These are phyloP conservation scores for Acholoe squamosa DNA, from an alignment of 2,888 invertebrate species.

Conservation along the genomic window DNA sequence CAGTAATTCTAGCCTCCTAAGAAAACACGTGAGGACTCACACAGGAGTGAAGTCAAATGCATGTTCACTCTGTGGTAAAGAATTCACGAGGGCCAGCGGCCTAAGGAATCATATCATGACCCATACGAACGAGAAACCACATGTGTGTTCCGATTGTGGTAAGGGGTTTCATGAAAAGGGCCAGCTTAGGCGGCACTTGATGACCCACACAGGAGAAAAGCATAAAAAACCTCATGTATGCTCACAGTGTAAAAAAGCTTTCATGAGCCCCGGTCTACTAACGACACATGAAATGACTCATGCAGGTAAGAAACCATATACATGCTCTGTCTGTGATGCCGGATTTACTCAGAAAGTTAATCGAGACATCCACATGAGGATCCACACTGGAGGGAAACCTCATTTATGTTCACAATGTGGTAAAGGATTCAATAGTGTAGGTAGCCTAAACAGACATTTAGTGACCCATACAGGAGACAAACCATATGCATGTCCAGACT, in stretches of 20 bases:
- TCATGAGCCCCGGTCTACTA: background rate
- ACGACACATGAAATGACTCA: background rate
- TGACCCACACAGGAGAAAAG: too few species aligned
- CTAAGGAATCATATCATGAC: background rate
- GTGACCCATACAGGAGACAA: background rate
- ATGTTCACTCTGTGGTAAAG: background rate
- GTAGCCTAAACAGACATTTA: background rate
- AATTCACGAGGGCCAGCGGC: background rate
- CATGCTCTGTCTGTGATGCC: background rate
- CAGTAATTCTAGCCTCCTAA: too few species aligned
- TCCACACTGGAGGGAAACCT: background rate
- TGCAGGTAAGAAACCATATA: background rate
- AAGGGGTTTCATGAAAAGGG: background rate
- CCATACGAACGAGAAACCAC: background rate
- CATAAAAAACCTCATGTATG: too few species aligned
- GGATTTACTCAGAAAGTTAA: background rate
- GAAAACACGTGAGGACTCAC: slow-evolving; percentile 3
- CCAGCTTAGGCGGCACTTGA: too few species aligned
- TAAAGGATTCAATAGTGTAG: background rate
- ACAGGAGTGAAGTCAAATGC: background rate
- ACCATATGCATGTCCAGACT: background rate
- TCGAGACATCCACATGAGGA: background rate
- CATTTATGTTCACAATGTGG: background rate
- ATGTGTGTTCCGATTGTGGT: background rate
- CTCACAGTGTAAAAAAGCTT: background rate